Percentiles rank a stretch among this genome's conserved stretches.
Evolutionary conservation across 2,113 vertebrate species (phyloP).

Genomic region (Phalacrocorax carbo): DNA sequence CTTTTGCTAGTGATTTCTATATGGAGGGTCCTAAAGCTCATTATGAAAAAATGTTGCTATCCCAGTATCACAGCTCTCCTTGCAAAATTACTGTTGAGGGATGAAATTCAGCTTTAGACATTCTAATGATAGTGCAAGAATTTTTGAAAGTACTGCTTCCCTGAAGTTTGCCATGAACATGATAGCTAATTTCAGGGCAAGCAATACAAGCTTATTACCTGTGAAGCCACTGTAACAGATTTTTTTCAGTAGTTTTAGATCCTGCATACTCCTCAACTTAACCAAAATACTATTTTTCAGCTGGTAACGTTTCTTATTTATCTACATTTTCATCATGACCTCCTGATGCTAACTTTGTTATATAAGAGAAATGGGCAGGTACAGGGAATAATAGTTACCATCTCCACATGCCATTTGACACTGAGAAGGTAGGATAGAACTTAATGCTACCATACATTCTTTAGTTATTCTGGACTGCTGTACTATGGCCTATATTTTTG

Average conservation of each 20-base stretch:
- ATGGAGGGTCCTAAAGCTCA: background rate
- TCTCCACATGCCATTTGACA: background rate
- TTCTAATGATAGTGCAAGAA: background rate
- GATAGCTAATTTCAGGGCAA: background rate
- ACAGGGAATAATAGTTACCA: background rate
- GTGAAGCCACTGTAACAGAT: background rate
- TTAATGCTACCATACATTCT: background rate
- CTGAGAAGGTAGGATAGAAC: background rate
- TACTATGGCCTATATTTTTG: background rate
- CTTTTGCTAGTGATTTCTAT: background rate
- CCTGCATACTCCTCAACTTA: background rate
- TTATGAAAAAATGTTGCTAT: background rate
- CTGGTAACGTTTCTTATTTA: background rate
- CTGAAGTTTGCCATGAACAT: background rate
- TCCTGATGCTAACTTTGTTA: background rate
- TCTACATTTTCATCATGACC: background rate
- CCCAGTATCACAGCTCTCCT: background rate
- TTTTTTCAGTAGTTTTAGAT: background rate
- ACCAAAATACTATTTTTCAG: background rate
- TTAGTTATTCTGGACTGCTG: background rate
- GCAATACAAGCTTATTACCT: background rate
- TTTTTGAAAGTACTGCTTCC: background rate
- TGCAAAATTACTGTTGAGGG: background rate
- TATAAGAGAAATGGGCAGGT: background rate
- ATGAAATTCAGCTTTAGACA: background rate